phyloP scores from a whole-genome alignment of 2,113 vertebrate genomes.

The Paratilapia polleni region DNA sequence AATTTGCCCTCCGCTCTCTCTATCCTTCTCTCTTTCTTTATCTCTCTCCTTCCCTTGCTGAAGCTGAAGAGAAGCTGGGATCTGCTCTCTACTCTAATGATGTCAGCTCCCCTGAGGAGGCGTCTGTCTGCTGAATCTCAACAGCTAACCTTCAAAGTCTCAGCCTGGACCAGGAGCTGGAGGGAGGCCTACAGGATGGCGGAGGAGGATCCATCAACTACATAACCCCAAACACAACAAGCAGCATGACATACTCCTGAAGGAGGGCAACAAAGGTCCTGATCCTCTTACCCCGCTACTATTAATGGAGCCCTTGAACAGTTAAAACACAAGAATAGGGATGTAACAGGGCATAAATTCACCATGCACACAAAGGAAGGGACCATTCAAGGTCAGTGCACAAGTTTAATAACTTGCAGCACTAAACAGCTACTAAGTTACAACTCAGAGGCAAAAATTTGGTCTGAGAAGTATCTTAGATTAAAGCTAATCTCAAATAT shows the following conservation, averaged over 20 bases:
- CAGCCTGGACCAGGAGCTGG: slow-evolving; percentile 21
- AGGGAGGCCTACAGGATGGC: slow-evolving; percentile 25
- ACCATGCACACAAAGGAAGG: not conserved
- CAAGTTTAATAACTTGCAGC: not conserved
- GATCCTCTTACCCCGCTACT: not conserved
- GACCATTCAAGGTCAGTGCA: not conserved
- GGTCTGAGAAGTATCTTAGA: not conserved
- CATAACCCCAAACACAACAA: slow-evolving; percentile 19
- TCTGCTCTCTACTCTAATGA: slow-evolving; percentile 76
- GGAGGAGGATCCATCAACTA: slow-evolving; percentile 22
- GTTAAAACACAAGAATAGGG: not conserved
- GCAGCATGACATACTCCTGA: slow-evolving; percentile 1
- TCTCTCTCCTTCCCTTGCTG: slow-evolving; percentile 33
- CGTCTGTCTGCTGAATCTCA: slow-evolving; percentile 71
- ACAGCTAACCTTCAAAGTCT: slow-evolving; percentile 63
- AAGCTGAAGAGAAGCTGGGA: slow-evolving; percentile 49
- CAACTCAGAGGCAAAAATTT: not conserved
- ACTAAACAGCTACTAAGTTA: not conserved
- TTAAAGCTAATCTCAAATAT: not conserved
- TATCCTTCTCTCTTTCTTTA: slow-evolving; percentile 40
- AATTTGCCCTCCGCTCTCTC: slow-evolving; percentile 53
- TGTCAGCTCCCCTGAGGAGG: slow-evolving; percentile 72
- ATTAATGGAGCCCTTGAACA: not conserved
- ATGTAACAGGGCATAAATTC: not conserved
- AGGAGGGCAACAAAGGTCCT: not conserved